Conservation (phyloP, 2,113 vertebrate species). For the Trachemys scripta region DNA sequence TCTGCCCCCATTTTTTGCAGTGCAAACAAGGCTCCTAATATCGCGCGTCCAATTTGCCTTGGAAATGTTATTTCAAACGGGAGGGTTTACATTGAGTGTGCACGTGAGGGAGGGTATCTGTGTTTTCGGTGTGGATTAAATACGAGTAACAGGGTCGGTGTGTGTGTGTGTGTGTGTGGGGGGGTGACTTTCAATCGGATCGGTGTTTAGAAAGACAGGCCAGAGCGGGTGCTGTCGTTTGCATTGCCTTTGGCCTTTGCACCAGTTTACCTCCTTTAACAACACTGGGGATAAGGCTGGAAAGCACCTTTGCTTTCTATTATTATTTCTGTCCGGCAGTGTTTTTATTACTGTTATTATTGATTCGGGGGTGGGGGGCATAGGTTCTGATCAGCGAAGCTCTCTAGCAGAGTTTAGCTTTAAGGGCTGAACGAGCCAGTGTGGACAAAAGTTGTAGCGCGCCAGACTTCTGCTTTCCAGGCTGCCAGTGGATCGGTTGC, state of each 20-base stretch:
- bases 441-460: conserved; percentile 54
- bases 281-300: conserved; percentile 53
- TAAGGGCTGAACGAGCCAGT: conserved; percentile 8
- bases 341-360: conserved; percentile 68
- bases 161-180: too few species aligned
- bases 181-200: neutral
- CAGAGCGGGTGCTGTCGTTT: conserved; percentile 29
- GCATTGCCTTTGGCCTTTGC: conserved; percentile 60
- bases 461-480: neutral
- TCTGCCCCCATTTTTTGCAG: neutral
- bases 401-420: conserved; percentile 45
- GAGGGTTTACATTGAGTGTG: neutral
- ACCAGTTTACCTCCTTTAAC: conserved; percentile 62
- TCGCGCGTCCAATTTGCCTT: neutral
- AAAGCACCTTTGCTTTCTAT: conserved; percentile 77
- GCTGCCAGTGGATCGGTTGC: conserved; percentile 27
- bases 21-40: too few species aligned
- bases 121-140: conserved; percentile 42
- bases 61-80: neutral
- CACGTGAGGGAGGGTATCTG: neutral
- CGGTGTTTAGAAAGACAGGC: conserved; percentile 49
- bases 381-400: conserved; percentile 63
- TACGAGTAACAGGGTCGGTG: neutral
- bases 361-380: conserved; percentile 52
- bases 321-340: conserved; percentile 73